A percentile compares a stretch with the other conserved stretches of the same genome.
These are phyloP conservation scores for Strigamia crassipes DNA, from an alignment of 2,888 invertebrate species.

Conservation along the genomic window DNA sequence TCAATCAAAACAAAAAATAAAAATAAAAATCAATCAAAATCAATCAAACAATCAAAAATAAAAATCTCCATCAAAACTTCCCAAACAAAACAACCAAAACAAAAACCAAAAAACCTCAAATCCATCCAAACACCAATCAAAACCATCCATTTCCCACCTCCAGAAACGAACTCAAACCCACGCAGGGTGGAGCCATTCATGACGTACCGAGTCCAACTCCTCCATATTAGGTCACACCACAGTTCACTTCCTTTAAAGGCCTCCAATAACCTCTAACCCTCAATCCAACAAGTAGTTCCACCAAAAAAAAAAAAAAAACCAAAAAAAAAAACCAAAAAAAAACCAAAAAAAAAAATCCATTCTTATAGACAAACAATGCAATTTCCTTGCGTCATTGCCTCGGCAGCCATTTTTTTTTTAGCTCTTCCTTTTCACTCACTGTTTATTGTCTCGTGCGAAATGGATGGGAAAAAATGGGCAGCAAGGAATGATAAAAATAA, in stretches of 20 bases:
- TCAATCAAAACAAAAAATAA: too few species aligned
- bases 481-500: background rate
- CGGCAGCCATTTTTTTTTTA: background rate
- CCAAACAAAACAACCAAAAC: too few species aligned
- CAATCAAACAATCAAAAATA: too few species aligned
- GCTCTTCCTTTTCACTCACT: background rate
- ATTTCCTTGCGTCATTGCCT: background rate
- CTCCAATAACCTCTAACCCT: slow-evolving; percentile 1
- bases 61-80: too few species aligned
- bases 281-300: background rate
- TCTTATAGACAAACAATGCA: background rate
- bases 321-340: too few species aligned
- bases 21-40: too few species aligned
- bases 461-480: background rate
- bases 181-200: background rate
- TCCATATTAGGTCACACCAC: slow-evolving; percentile 14
- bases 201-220: background rate
- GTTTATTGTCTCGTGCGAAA: background rate
- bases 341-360: too few species aligned
- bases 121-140: background rate
- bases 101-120: too few species aligned
- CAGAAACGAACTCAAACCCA: background rate
- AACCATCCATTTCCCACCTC: background rate
- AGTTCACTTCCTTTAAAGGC: slow-evolving; percentile 15
- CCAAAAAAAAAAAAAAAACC: too few species aligned